A percentile compares a stretch with the other conserved stretches of the same genome.
Conservation (phyloP, 2,888 invertebrate species). For the Andrena marginata region DNA sequence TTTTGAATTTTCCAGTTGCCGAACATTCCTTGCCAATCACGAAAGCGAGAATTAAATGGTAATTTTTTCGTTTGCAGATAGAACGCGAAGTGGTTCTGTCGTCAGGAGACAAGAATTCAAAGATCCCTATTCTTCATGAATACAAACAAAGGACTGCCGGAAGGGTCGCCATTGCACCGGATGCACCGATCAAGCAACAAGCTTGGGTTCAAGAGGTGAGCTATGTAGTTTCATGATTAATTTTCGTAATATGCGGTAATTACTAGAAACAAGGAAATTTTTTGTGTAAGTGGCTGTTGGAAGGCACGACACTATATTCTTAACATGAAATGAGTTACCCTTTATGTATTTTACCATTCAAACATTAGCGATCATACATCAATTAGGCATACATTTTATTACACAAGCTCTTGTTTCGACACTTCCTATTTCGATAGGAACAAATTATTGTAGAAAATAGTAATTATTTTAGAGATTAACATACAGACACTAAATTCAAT, state of each 20-base stretch:
- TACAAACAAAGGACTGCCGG: conserved; percentile 87
- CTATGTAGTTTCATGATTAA: conserved; percentile 34
- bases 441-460: no score
- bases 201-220: conserved; percentile 88
- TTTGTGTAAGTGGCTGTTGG: background rate
- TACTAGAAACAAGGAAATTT: background rate
- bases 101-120: conserved; percentile 91
- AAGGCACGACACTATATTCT: no score
- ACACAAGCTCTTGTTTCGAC: no score
- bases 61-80: conserved; percentile 86
- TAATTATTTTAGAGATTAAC: no score
- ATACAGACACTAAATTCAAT: no score
- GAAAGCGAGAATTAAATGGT: background rate
- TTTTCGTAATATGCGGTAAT: background rate
- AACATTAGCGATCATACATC: no score
- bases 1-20: no score
- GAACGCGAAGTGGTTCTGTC: conserved; percentile 92
- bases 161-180: conserved; percentile 89
- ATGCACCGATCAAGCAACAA: conserved; percentile 90
- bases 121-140: conserved; percentile 92
- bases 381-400: no score
- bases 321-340: no score
- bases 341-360: no score
- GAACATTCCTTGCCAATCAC: background rate
- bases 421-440: no score